Evolutionary conservation across 2,797 vertebrate genomes (phyloP), one percentile per base, ranked within the genome.

Genomic region (Babyrousa celebensis): DNA sequence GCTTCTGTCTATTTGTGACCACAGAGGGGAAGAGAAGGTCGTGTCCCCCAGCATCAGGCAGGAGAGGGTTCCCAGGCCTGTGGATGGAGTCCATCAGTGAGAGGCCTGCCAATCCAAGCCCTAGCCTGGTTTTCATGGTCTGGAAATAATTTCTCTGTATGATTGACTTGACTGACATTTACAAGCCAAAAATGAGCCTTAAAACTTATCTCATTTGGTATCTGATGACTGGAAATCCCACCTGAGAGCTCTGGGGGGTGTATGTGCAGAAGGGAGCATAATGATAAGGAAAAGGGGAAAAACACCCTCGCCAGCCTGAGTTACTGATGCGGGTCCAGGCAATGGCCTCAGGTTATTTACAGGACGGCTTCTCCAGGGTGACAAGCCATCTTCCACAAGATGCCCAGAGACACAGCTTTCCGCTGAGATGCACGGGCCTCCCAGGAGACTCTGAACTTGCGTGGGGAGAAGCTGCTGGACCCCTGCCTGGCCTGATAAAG

Each of bases 11-110:
- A 18, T 95, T 95, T 96, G 84, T 12, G 1, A 6, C 85, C 15
- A 90, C 63, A 77, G 0, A 1, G 78, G 87, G 23, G 65, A 83
- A 54, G 32, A 87, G 40, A 62, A 83, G 80, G 80, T 84, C 75
- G 3, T 1, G 12, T 74, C 43, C 54, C 67, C 23, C 12, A 86
- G 77, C 79, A 75, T 93, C 70, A 52, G 72, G 89, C 65, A 60
- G 91, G 40, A 90, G 82, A 83, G 83, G 77, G 3, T 92, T 85
- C 87, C 94, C 91, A 96, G 48, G 25, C 21, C 94, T 96, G 71
- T 83, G 83, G 52, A 20, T 15, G 1, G 29, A 6, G 29, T 78
- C 52, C 11, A 58, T 72, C 52, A 16, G 63, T 0, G 0, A 77
- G 91, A 18, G n/a, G 1, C 6, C 5, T 32, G 86, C 97, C 56